Evolutionary conservation across 1,140 invertebrate species (phyloP).

Genomic region (Drosophila littoralis): DNA sequence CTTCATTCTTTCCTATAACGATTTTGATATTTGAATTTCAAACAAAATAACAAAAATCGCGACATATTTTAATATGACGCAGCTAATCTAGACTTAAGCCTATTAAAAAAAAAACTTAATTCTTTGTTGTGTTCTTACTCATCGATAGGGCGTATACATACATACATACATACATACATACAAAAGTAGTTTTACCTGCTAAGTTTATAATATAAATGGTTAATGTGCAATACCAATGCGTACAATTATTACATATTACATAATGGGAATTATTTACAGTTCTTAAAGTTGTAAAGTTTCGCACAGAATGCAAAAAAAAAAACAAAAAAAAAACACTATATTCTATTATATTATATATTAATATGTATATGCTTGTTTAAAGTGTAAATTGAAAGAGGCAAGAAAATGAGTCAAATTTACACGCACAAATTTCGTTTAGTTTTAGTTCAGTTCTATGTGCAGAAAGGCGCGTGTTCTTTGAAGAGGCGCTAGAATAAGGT

Average conservation of each 20-base stretch:
- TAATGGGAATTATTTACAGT: conserved; percentile 37
- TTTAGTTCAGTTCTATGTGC: conserved; percentile 70
- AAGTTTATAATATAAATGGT: conserved; percentile 23
- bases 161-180: conserved; percentile 1
- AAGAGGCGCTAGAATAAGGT: conserved; percentile 35
- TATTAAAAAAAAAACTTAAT: conserved; percentile 48
- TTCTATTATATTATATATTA: conserved; percentile 3
- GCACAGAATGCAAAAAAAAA: conserved; percentile 5
- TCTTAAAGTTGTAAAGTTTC: conserved; percentile 14
- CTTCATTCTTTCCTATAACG: conserved; percentile 42
- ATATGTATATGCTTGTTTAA: background rate
- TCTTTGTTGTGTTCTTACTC: background rate
- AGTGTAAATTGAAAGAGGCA: conserved; percentile 5
- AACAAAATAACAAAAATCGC: conserved; percentile 62
- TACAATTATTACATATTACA: conserved; percentile 22
- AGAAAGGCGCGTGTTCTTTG: conserved; percentile 38
- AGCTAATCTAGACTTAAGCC: conserved; percentile 37
- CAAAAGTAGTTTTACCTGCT: conserved; percentile 10
- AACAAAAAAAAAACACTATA: conserved; percentile 33
- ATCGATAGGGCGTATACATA: background rate
- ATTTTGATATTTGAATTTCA: conserved; percentile 36
- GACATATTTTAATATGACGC: conserved; percentile 18
- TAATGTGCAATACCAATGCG: conserved; percentile 25
- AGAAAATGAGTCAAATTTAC: conserved; percentile 20
- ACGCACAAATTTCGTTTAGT: conserved; percentile 11